phyloP scores from a whole-genome alignment of 1,140 invertebrate species.

The Amyelois transitella region DNA sequence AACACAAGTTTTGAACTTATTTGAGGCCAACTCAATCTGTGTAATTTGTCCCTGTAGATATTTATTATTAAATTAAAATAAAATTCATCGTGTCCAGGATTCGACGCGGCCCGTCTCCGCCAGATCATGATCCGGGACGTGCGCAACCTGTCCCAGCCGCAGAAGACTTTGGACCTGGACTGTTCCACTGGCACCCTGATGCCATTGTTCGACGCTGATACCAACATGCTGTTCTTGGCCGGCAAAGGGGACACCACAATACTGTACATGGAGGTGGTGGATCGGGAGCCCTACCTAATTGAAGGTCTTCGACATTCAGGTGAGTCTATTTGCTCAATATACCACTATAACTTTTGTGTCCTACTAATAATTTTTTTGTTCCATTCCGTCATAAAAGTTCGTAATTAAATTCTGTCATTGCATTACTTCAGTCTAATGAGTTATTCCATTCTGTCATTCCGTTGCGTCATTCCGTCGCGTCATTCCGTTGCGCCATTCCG shows the following conservation, averaged over 20 bases:
- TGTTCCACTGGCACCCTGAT: constrained; percentile 94
- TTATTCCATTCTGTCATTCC: no score
- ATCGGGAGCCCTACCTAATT: constrained; percentile 88
- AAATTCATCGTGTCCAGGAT: constrained; percentile 64
- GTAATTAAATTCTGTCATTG: no score
- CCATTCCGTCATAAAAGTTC: no score
- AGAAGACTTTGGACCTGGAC: constrained; percentile 88
- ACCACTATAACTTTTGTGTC: no score
- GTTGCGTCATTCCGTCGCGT: no score
- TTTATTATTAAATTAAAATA: background rate
- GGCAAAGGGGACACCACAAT: constrained; percentile 95
- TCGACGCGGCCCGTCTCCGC: constrained; percentile 84
- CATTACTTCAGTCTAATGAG: no score
- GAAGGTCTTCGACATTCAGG: constrained; percentile 86
- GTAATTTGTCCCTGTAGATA: background rate
- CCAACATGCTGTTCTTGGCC: constrained; percentile 94
- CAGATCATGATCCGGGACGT: constrained; percentile 92
- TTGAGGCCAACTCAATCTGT: no score
- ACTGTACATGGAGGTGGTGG: constrained; percentile 88
- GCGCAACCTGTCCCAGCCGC: constrained; percentile 84
- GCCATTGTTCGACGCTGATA: constrained; percentile 92
- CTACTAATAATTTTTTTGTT: no score
- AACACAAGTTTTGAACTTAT: no score
- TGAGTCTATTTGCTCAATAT: constrained; percentile 23
- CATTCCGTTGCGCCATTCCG: no score